Conservation (phyloP, 2,113 vertebrate genomes). For the Chloropsis cyanopogon region DNA sequence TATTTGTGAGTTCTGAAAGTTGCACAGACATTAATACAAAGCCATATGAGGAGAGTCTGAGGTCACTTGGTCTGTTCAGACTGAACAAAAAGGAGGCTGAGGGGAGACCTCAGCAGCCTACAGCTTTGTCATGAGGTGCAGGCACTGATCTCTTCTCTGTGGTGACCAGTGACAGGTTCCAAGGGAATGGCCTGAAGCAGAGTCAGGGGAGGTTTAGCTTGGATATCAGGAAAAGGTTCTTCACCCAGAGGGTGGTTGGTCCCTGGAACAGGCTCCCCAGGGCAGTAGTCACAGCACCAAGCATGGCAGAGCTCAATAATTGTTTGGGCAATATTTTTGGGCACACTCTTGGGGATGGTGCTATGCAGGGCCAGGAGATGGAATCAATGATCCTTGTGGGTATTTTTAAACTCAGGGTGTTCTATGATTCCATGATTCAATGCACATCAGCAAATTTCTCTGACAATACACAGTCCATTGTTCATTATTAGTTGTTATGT, state of each 20-base stretch:
- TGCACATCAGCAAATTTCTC: conserved; percentile 22
- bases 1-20: not conserved
- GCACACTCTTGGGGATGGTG: not conserved
- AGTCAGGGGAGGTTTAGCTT: not conserved
- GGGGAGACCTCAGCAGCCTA: not conserved
- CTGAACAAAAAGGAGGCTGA: not conserved
- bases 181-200: not conserved
- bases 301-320: not conserved
- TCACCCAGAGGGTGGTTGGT: accelerated
- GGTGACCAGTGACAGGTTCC: not conserved
- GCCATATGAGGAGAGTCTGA: not conserved
- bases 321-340: not conserved
- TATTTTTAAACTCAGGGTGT: not conserved
- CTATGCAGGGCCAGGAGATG: not conserved
- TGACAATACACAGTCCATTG: not conserved
- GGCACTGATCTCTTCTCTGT: not conserved
- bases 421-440: not conserved
- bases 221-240: not conserved
- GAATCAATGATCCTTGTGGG: not conserved
- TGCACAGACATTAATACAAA: not conserved
- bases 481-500: conserved; percentile 39
- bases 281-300: not conserved
- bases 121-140: not conserved
- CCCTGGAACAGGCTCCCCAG: not conserved
- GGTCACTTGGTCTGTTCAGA: not conserved